Evolutionary conservation across 2,888 invertebrate species (phyloP).

Genomic region (Eudiplozoon nipponicum): DNA sequence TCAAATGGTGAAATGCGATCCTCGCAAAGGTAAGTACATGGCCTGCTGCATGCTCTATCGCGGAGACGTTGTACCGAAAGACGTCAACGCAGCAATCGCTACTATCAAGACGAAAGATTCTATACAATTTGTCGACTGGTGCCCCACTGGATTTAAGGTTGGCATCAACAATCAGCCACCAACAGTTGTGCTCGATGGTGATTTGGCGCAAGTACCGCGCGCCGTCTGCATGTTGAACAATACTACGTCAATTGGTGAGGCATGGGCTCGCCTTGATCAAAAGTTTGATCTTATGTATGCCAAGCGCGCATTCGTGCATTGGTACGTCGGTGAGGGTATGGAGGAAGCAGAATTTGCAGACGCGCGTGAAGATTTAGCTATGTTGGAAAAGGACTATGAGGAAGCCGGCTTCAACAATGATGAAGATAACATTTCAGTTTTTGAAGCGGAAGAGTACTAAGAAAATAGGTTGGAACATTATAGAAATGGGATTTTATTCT

Average conservation of each 20-base stretch:
- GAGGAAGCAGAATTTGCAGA: slow-evolving; percentile 49
- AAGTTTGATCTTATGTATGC: slow-evolving; percentile 22
- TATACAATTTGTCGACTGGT: slow-evolving; percentile 48
- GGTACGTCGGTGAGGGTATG: slow-evolving; percentile 30
- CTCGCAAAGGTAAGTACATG: slow-evolving; percentile 19
- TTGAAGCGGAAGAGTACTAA: no score
- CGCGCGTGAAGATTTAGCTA: slow-evolving; percentile 45
- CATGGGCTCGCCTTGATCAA: slow-evolving; percentile 25
- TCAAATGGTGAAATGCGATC: slow-evolving; percentile 20
- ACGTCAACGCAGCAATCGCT: slow-evolving; percentile 22
- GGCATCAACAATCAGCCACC: slow-evolving; percentile 30
- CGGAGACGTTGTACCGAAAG: slow-evolving; percentile 19
- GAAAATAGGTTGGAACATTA: no score
- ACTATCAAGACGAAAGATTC: slow-evolving; percentile 62
- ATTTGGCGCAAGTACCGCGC: slow-evolving; percentile 34
- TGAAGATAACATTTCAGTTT: no score
- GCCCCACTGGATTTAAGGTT: slow-evolving; percentile 44
- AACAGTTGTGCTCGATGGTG: slow-evolving; percentile 34
- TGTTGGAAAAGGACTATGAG: slow-evolving; percentile 28
- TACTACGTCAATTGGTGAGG: slow-evolving; percentile 29
- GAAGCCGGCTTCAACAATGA: slow-evolving; percentile 32
- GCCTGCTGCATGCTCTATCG: slow-evolving; percentile 19
- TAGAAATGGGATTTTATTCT: no score
- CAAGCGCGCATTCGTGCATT: slow-evolving; percentile 22
- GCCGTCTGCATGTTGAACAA: slow-evolving; percentile 29